Evolutionary conservation across 2,113 vertebrate genomes (phyloP).

Genomic region (Brienomyrus longianalis): DNA sequence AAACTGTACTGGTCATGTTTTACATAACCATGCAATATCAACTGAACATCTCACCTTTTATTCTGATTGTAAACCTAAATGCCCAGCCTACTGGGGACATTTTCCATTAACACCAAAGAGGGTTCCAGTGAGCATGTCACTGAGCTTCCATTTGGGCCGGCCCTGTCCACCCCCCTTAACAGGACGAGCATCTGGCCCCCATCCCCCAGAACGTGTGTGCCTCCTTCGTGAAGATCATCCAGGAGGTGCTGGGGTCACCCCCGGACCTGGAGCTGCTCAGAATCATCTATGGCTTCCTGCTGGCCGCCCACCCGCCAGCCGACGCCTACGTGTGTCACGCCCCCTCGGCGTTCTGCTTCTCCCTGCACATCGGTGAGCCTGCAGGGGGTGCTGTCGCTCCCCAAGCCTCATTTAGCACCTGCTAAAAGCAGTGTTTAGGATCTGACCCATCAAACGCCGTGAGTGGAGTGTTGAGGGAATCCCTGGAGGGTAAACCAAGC

Average conservation of each 20-base stretch:
- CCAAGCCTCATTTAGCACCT: background rate
- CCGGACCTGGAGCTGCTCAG: conserved; percentile 86
- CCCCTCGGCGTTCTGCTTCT: conserved; percentile 90
- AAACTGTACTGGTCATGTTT: background rate
- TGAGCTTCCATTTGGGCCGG: background rate
- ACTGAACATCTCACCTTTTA: background rate
- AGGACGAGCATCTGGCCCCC: conserved; percentile 75
- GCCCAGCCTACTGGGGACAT: background rate
- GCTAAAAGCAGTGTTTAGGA: background rate
- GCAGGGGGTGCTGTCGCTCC: background rate
- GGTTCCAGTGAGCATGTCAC: background rate
- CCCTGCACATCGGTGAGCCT: conserved; percentile 81
- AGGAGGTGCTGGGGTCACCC: conserved; percentile 93
- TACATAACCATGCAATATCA: background rate
- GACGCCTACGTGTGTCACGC: conserved; percentile 97
- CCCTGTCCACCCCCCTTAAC: conserved; percentile 53
- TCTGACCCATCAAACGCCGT: background rate
- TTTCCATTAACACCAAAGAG: background rate
- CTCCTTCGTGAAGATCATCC: conserved; percentile 95
- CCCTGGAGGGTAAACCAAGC: background rate
- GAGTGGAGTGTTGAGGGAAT: background rate
- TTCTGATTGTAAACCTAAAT: background rate
- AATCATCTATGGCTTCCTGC: conserved; percentile 87
- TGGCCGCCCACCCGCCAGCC: conserved; percentile 91
- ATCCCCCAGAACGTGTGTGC: conserved; percentile 82